These are phyloP conservation scores for Erpetoichthys calabaricus DNA, from an alignment of 2,797 vertebrate genomes.

Conservation along the genomic window DNA sequence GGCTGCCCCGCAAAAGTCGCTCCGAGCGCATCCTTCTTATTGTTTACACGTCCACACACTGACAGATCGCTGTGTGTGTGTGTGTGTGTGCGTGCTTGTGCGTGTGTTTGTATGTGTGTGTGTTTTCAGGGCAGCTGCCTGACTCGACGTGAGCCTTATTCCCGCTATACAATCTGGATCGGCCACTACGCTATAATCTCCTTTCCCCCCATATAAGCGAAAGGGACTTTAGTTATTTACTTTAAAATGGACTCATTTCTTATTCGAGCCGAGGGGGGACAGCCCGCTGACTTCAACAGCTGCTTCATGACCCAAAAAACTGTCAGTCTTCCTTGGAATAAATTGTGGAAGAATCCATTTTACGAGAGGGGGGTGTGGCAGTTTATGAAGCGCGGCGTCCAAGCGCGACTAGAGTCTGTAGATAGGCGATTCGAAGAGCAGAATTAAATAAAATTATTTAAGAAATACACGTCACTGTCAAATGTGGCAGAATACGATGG, in stretches of 20 bases:
- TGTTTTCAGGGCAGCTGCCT: too few relatives aligned
- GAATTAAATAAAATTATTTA: too few relatives aligned
- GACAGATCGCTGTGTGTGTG: too few relatives aligned
- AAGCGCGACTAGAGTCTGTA: neutral
- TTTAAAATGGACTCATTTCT: slow-evolving; percentile 75
- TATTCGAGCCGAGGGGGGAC: slow-evolving; percentile 65
- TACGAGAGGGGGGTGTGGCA: slow-evolving; percentile 15
- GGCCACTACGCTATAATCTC: neutral
- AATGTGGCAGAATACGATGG: too few relatives aligned
- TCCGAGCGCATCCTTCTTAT: too few relatives aligned
- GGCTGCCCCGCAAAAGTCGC: too few relatives aligned
- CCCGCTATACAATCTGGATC: slow-evolving; percentile 32
- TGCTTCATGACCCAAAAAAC: slow-evolving; percentile 86
- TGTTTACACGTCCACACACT: too few relatives aligned
- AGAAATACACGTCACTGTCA: too few relatives aligned
- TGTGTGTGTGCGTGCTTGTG: too few relatives aligned
- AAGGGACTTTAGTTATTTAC: slow-evolving; percentile 64
- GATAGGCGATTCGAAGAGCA: too few relatives aligned
- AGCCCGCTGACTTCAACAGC: slow-evolving; percentile 62
- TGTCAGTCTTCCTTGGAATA: slow-evolving; percentile 85
- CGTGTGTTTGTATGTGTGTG: too few relatives aligned
- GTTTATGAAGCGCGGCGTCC: slow-evolving; percentile 1
- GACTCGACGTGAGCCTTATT: slow-evolving; percentile 14
- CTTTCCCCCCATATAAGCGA: slow-evolving; percentile 29
- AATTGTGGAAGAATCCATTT: slow-evolving; percentile 69